Evolutionary conservation across 2,888 invertebrate genomes (phyloP).

Genomic region (Fissipunctia ypsillon): DNA sequence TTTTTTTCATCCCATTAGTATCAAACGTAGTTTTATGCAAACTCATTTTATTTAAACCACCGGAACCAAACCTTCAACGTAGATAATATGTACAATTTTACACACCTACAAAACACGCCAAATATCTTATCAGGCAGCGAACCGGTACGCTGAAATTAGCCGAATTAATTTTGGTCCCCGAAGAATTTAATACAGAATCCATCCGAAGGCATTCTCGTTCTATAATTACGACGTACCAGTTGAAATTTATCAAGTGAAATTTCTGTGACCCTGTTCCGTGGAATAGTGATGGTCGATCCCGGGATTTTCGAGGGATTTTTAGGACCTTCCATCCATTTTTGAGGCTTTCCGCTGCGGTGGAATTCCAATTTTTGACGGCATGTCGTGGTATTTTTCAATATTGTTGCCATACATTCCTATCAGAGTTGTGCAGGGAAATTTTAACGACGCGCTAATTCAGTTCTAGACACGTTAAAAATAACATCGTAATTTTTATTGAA

Average conservation of each 20-base stretch:
- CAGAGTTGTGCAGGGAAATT: neutral
- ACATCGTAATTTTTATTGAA: neutral
- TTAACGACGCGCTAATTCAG: neutral
- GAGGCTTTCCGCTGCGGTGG: constrained; percentile 13
- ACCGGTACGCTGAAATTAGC: constrained; percentile 50
- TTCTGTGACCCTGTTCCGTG: constrained; percentile 68
- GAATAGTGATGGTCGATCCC: constrained; percentile 58
- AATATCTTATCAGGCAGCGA: constrained; percentile 50
- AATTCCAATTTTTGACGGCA: constrained; percentile 45
- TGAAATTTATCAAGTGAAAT: constrained; percentile 83
- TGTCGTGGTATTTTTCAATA: constrained; percentile 50
- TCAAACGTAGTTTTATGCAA: neutral
- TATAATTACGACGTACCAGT: constrained; percentile 80
- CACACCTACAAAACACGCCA: constrained; percentile 21
- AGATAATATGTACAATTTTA: neutral
- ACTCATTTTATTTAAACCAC: neutral
- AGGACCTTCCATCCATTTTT: constrained; percentile 24
- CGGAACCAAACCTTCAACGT: neutral
- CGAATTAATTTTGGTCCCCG: constrained; percentile 65
- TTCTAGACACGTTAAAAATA: neutral
- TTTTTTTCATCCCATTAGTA: too few relatives aligned
- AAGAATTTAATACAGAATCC: constrained; percentile 82
- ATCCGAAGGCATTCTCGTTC: constrained; percentile 70
- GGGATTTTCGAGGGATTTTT: constrained; percentile 40
- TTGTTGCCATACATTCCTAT: neutral